phyloP scores from a whole-genome alignment of 2,797 vertebrate genomes.

The Catamblyrhynchus diadema region DNA sequence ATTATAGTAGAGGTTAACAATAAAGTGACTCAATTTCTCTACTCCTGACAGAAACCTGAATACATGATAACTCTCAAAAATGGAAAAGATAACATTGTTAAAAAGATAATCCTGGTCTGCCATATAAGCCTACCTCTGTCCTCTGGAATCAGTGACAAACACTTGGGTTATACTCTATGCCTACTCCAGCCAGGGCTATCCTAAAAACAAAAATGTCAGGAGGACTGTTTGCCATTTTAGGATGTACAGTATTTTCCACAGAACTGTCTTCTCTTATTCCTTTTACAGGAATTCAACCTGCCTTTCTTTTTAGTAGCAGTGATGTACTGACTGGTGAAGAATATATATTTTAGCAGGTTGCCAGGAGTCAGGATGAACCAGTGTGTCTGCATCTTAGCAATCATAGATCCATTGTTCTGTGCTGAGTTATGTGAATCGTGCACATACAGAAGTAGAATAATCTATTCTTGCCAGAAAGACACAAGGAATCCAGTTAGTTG shows the following conservation, averaged over 20 bases:
- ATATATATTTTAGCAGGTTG: not conserved
- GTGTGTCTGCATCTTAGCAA: not conserved
- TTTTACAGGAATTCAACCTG: not conserved
- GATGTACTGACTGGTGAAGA: not conserved
- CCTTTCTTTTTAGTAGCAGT: not conserved
- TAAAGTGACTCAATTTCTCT: not conserved
- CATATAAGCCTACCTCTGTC: not conserved
- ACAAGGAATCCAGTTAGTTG: constrained; percentile 18
- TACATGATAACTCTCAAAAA: not conserved
- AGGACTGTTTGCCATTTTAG: not conserved
- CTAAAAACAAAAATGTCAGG: not conserved
- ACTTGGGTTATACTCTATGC: not conserved
- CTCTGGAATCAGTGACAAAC: not conserved
- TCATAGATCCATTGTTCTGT: constrained; percentile 16
- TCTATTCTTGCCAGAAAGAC: not conserved
- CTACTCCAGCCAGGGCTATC: not conserved
- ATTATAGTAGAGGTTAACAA: not conserved
- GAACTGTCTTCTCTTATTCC: not conserved
- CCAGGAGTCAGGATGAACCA: not conserved
- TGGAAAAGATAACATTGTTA: not conserved
- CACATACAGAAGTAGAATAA: not conserved
- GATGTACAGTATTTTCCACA: not conserved
- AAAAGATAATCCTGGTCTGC: not conserved
- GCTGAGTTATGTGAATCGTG: not conserved
- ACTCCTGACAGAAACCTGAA: not conserved